These are phyloP conservation scores for Falco rusticolus DNA, from an alignment of 2,797 vertebrate genomes.

Conservation along the genomic window DNA sequence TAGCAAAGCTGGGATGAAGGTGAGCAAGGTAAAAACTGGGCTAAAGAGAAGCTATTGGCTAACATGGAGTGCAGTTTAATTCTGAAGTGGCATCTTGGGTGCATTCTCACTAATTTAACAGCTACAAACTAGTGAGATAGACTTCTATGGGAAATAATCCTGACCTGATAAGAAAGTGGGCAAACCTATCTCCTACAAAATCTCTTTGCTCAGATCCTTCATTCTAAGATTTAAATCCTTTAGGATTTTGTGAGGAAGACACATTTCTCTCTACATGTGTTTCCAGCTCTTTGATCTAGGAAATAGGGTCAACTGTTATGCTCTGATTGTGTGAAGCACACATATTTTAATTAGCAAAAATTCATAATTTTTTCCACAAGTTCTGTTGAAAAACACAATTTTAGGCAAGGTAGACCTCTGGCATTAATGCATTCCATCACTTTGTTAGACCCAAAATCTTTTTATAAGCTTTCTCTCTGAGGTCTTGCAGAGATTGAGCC, in stretches of 20 bases:
- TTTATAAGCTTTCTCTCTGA: neutral
- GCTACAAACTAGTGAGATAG: neutral
- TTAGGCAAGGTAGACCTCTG: neutral
- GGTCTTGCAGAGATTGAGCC: neutral
- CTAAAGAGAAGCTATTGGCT: neutral
- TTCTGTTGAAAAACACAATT: neutral
- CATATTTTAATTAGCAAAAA: neutral
- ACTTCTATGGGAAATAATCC: neutral
- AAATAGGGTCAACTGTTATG: neutral
- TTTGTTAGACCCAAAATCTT: neutral
- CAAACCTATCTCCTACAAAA: neutral
- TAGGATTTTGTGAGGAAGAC: neutral
- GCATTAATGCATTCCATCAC: neutral
- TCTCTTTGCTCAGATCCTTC: neutral
- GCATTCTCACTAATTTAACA: neutral
- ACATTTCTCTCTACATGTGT: neutral
- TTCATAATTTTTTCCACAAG: neutral
- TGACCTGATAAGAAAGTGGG: neutral
- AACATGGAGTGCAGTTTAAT: neutral
- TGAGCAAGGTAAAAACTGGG: neutral
- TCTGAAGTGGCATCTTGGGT: neutral
- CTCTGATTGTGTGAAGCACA: neutral
- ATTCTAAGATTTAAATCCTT: neutral
- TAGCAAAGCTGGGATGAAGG: neutral
- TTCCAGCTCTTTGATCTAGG: slow-evolving; percentile 36